A percentile compares a stretch with the other conserved stretches of the same genome.
phyloP scores from a whole-genome alignment of 2,797 vertebrate genomes.

The Sorex maritimensis region DNA sequence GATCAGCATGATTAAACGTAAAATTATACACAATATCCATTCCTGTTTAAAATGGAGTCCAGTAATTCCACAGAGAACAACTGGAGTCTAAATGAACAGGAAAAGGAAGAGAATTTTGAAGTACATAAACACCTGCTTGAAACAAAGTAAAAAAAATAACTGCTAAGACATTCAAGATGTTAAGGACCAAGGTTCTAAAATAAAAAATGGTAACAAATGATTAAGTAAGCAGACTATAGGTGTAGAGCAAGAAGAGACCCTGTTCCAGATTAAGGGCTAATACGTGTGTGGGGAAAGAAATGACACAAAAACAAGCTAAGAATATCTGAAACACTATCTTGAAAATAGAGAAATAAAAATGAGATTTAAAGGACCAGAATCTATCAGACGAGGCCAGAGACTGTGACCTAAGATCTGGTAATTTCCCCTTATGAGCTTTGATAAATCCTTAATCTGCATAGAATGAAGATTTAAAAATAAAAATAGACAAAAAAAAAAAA shows the following conservation, averaged over 20 bases:
- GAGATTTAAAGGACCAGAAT: too few relatives aligned
- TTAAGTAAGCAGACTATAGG: too few relatives aligned
- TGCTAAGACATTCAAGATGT: too few relatives aligned
- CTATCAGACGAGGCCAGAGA: neutral
- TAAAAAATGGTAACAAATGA: too few relatives aligned
- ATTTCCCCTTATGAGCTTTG: conserved; percentile 42
- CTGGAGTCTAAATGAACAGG: neutral
- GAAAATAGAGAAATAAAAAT: too few relatives aligned
- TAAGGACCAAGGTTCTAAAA: too few relatives aligned
- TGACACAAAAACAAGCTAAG: too few relatives aligned
- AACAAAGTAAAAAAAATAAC: too few relatives aligned
- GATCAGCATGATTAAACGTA: neutral
- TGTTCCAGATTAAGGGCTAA: too few relatives aligned
- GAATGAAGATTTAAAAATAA: neutral
- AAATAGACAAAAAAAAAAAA: neutral
- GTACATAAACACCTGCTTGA: neutral
- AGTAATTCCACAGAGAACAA: neutral
- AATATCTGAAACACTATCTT: too few relatives aligned
- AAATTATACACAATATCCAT: conserved; percentile 36
- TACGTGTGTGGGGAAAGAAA: too few relatives aligned
- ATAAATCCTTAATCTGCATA: conserved; percentile 9
- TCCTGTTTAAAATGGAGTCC: conserved; percentile 38
- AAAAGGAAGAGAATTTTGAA: neutral
- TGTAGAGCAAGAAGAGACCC: too few relatives aligned
- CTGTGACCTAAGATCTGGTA: neutral